Evolutionary conservation across 2,888 invertebrate genomes (phyloP).

Genomic region (Prosopocoilus inquinatus): DNA sequence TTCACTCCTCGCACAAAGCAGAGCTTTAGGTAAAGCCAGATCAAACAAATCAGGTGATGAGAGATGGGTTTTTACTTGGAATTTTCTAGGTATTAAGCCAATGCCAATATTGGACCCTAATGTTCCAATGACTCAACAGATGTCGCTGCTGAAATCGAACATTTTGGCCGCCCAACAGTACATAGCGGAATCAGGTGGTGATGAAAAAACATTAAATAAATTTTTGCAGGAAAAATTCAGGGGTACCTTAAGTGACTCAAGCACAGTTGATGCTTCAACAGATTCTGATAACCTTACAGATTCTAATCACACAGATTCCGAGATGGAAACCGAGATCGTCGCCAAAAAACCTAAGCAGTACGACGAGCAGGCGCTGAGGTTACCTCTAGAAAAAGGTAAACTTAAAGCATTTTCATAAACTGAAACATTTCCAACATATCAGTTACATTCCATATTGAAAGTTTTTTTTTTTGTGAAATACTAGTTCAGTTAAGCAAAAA

Average conservation of each 20-base stretch:
- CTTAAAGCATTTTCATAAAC: slow-evolving; percentile 4
- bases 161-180: slow-evolving; percentile 69
- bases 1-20: slow-evolving; percentile 80
- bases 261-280: slow-evolving; percentile 58
- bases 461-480: background rate
- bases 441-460: background rate
- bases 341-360: slow-evolving; percentile 53
- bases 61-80: no score
- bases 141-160: slow-evolving; percentile 57
- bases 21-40: slow-evolving; percentile 64
- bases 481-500: background rate
- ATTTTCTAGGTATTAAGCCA: slow-evolving; percentile 61
- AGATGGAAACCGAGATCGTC: slow-evolving; percentile 50
- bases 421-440: background rate
- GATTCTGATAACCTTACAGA: slow-evolving; percentile 61
- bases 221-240: slow-evolving; percentile 57
- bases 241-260: slow-evolving; percentile 56
- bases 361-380: slow-evolving; percentile 61
- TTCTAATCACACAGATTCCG: slow-evolving; percentile 60
- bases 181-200: slow-evolving; percentile 49
- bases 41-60: background rate
- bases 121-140: slow-evolving; percentile 58
- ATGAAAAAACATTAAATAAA: slow-evolving; percentile 53
- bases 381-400: slow-evolving; percentile 61
- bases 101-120: slow-evolving; percentile 60